These are phyloP conservation scores for Uromys caudimaculatus DNA, from an alignment of 2,797 vertebrate genomes.

Conservation along the genomic window DNA sequence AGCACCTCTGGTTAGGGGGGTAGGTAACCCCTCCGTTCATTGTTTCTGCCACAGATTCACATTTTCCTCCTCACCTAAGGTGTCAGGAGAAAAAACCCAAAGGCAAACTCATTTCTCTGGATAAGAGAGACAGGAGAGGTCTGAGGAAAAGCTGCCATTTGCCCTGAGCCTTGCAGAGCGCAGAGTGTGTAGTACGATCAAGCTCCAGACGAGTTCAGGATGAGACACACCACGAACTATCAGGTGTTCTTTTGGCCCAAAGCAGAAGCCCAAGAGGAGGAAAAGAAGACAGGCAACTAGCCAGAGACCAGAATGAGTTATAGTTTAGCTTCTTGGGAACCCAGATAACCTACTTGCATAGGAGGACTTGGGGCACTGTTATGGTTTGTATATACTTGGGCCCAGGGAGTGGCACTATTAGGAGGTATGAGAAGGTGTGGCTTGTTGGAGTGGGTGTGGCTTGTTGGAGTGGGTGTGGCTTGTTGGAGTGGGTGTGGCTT, in stretches of 20 bases:
- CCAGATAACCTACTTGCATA: background rate
- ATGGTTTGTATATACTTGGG: too few species aligned
- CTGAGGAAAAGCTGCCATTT: background rate
- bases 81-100: background rate
- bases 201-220: background rate
- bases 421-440: too few species aligned
- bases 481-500: too few species aligned
- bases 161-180: background rate
- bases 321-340: background rate
- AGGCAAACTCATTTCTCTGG: background rate
- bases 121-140: background rate
- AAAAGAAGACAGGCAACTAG: background rate
- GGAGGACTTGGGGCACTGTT: background rate
- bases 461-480: too few species aligned
- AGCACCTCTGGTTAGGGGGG: too few species aligned
- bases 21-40: too few species aligned
- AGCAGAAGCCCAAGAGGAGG: background rate
- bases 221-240: fast-evolving
- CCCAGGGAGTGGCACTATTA: too few species aligned
- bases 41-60: background rate
- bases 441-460: too few species aligned
- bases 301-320: background rate
- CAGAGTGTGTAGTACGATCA: too few species aligned
- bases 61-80: background rate
- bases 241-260: background rate